Conservation (phyloP, 2,888 invertebrate genomes). For the Temnothorax unifasciatus region DNA sequence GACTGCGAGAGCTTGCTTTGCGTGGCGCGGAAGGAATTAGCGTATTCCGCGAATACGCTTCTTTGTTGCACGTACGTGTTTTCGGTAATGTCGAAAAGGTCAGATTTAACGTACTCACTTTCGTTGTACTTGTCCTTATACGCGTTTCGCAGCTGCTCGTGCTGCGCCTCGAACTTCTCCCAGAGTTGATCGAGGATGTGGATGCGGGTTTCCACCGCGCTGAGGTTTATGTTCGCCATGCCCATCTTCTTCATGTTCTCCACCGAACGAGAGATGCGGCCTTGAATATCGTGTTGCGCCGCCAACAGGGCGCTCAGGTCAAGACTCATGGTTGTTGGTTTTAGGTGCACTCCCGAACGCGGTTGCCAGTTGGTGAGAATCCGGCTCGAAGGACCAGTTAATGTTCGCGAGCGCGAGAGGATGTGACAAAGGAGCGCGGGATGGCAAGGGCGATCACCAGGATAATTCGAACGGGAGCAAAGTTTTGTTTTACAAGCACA, state of each 20-base stretch:
- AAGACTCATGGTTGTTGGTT: not conserved
- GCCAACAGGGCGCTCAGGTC: not conserved
- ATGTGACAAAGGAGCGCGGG: no score
- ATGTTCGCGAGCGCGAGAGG: not conserved
- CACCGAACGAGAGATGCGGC: not conserved
- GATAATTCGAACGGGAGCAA: no score
- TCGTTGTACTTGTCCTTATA: not conserved
- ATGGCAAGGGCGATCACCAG: no score
- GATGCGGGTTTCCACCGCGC: not conserved
- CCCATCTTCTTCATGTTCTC: not conserved
- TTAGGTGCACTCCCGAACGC: not conserved
- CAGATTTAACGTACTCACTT: not conserved
- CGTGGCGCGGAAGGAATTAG: not conserved
- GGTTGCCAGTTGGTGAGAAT: not conserved
- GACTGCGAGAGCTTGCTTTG: not conserved
- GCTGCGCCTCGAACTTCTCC: not conserved
- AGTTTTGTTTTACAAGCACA: no score
- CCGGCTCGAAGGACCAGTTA: not conserved
- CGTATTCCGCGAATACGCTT: not conserved
- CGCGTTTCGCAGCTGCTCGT: not conserved
- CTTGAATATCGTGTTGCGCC: not conserved
- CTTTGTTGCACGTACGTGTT: not conserved
- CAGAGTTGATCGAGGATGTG: not conserved
- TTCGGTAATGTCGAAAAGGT: not conserved
- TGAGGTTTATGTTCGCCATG: not conserved